Evolutionary conservation across 2,797 vertebrate genomes (phyloP).

Genomic region (Brotula barbata): DNA sequence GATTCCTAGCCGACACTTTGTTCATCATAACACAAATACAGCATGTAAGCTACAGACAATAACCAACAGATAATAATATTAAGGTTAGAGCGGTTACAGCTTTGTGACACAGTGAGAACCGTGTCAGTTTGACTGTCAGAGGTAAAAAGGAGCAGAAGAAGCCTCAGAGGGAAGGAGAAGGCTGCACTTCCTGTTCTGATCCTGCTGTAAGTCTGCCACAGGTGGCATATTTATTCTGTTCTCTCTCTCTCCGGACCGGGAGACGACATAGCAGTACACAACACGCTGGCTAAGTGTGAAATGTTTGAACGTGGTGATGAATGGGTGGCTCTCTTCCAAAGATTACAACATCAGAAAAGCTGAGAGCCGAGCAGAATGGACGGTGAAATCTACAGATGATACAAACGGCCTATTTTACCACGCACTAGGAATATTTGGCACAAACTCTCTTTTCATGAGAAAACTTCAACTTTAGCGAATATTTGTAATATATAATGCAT

Average conservation of each 20-base stretch:
- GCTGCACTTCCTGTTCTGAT: slow-evolving; percentile 42
- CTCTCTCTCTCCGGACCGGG: slow-evolving; percentile 30
- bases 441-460: too few species aligned
- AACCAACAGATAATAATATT: neutral
- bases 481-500: too few species aligned
- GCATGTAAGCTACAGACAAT: too few species aligned
- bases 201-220: slow-evolving; percentile 51
- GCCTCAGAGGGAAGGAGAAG: slow-evolving; percentile 6
- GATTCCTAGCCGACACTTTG: too few species aligned
- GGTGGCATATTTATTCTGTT: slow-evolving; percentile 66
- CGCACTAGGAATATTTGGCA: slow-evolving; percentile 14
- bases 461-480: too few species aligned
- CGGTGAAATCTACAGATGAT: slow-evolving; percentile 1
- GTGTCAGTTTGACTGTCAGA: neutral
- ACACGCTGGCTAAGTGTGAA: slow-evolving; percentile 41
- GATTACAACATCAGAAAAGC: slow-evolving; percentile 32
- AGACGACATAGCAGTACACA: slow-evolving; percentile 49
- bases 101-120: neutral
- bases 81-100: neutral
- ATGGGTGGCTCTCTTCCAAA: slow-evolving; percentile 43
- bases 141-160: slow-evolving; percentile 10
- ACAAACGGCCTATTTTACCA: slow-evolving; percentile 4
- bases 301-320: slow-evolving; percentile 63
- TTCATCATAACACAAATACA: too few species aligned
- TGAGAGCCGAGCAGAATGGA: slow-evolving; percentile 21